phyloP scores from a whole-genome alignment of 2,888 invertebrate genomes.

The Abrostola triplasia region DNA sequence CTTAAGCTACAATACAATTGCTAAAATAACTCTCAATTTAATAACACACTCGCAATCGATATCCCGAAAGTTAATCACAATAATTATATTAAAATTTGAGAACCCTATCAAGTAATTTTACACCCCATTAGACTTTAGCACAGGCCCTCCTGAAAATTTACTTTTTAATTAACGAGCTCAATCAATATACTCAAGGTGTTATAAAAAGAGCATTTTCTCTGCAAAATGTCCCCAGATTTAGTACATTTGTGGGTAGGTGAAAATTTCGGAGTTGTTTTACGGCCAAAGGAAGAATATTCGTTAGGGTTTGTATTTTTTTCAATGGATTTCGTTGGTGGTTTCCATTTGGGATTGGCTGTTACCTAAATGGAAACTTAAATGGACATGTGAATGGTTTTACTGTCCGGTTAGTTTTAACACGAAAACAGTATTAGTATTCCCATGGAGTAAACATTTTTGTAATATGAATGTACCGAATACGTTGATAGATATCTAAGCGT shows the following conservation, averaged over 20 bases:
- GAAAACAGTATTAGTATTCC: slow-evolving; percentile 15
- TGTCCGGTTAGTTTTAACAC: slow-evolving; percentile 31
- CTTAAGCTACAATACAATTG: too few species aligned
- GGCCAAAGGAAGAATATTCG: slow-evolving; percentile 33
- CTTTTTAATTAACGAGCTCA: slow-evolving; percentile 41
- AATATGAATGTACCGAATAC: too few species aligned
- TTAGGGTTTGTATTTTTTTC: slow-evolving; percentile 39
- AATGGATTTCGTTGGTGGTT: slow-evolving; percentile 31
- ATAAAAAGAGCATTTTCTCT: slow-evolving; percentile 13
- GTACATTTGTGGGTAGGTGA: slow-evolving; percentile 26
- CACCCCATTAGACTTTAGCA: slow-evolving; percentile 58
- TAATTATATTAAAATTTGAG: not conserved
- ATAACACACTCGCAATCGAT: not conserved
- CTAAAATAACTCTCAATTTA: not conserved
- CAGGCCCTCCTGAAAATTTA: slow-evolving; percentile 32
- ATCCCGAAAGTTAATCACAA: not conserved
- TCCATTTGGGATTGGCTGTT: slow-evolving; percentile 35
- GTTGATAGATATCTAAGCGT: too few species aligned
- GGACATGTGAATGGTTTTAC: slow-evolving; percentile 37
- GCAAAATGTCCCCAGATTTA: slow-evolving; percentile 31
- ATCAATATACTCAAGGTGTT: slow-evolving; percentile 36
- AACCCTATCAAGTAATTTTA: slow-evolving; percentile 54
- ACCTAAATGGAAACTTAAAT: slow-evolving; percentile 48
- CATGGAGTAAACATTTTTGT: not conserved
- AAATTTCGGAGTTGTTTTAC: slow-evolving; percentile 32